These are phyloP conservation scores for Ginglymostoma cirratum DNA, from an alignment of 2,113 vertebrate genomes.

Conservation along the genomic window DNA sequence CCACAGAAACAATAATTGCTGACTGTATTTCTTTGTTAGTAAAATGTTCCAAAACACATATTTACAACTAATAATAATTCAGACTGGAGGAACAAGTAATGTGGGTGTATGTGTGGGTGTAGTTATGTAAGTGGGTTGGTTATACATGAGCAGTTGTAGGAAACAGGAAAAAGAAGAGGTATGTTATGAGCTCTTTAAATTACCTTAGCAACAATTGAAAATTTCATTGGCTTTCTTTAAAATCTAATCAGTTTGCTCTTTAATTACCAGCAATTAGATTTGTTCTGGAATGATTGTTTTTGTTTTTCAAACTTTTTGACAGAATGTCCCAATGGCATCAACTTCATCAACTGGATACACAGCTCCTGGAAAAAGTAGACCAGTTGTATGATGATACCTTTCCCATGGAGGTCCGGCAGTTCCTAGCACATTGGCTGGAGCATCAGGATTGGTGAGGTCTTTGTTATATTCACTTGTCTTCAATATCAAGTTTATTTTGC, in stretches of 20 bases:
- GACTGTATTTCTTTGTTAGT: neutral
- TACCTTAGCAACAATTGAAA: neutral
- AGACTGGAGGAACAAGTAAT: too few species aligned
- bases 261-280: neutral
- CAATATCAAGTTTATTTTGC: neutral
- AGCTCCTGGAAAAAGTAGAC: constrained; percentile 90
- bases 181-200: neutral
- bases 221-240: neutral
- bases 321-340: constrained; percentile 97
- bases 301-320: constrained; percentile 42
- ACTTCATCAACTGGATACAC: constrained; percentile 87
- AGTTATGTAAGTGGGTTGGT: neutral
- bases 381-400: constrained; percentile 95
- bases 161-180: neutral
- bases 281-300: neutral
- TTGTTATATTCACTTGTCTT: neutral
- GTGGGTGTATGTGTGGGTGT: neutral
- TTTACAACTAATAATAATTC: neutral
- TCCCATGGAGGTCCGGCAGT: constrained; percentile 90
- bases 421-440: constrained; percentile 87
- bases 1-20: neutral
- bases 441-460: constrained; percentile 81
- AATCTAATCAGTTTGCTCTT: neutral
- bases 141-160: neutral
- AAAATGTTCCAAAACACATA: neutral